phyloP scores from a whole-genome alignment of 2,888 invertebrate species.

The Crossocerus cetratus region DNA sequence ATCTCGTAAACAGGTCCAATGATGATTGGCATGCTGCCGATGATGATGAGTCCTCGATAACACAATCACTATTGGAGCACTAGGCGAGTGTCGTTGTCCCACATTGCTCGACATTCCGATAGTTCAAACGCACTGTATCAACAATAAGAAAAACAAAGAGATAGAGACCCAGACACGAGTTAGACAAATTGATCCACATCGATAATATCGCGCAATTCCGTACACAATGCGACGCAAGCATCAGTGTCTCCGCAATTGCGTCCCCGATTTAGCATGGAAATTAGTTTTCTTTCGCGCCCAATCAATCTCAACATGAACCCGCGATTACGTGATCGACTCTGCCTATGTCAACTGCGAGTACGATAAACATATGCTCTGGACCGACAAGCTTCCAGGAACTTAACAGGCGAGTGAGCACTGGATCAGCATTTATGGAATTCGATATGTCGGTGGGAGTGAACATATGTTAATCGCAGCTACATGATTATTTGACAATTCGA shows the following conservation, averaged over 20 bases:
- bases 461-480: too few relatives aligned
- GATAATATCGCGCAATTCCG: not conserved
- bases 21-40: slow-evolving; percentile 20
- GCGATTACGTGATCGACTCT: too few relatives aligned
- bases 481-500: too few relatives aligned
- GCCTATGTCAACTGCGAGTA: too few relatives aligned
- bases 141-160: slow-evolving; percentile 19
- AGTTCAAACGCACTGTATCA: slow-evolving; percentile 45
- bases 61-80: slow-evolving; percentile 48
- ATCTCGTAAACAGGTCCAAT: slow-evolving; percentile 20
- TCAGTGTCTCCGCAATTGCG: not conserved
- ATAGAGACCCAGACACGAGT: not conserved
- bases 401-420: too few relatives aligned
- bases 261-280: not conserved
- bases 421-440: too few relatives aligned
- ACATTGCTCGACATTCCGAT: slow-evolving; percentile 47
- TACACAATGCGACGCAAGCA: not conserved
- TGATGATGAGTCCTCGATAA: slow-evolving; percentile 45
- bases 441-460: too few relatives aligned
- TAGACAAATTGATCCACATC: not conserved
- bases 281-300: not conserved
- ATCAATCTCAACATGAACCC: too few relatives aligned
- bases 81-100: slow-evolving; percentile 35
- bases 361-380: too few relatives aligned
- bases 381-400: too few relatives aligned